These are phyloP conservation scores for Anas bahamensis DNA, from an alignment of 2,797 vertebrate species.

Conservation along the genomic window DNA sequence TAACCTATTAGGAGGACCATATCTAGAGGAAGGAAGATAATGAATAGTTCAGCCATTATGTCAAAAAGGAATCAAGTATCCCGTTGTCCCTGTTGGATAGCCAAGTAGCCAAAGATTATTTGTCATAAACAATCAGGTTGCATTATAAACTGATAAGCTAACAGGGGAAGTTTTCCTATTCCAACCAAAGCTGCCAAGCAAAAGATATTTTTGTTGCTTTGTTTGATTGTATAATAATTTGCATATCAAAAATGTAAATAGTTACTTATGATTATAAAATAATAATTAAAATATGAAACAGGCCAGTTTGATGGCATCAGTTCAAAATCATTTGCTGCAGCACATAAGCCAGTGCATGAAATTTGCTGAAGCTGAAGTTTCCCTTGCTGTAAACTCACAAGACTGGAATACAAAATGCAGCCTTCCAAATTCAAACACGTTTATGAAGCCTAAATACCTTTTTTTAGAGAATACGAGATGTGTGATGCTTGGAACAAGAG, in stretches of 20 bases:
- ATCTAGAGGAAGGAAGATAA: background rate
- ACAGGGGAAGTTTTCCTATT: background rate
- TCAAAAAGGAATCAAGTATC: background rate
- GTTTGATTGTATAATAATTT: background rate
- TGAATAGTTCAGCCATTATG: background rate
- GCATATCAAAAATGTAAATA: background rate
- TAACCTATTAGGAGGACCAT: background rate
- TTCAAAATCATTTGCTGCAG: slow-evolving; percentile 15
- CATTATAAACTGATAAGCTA: background rate
- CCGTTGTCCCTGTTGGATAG: background rate
- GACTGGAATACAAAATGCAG: slow-evolving; percentile 3
- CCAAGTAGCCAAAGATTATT: background rate
- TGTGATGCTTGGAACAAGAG: background rate
- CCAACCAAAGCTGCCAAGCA: background rate
- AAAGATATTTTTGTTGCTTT: background rate
- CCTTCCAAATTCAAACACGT: background rate
- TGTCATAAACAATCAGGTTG: background rate
- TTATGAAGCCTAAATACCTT: background rate
- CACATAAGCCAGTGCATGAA: background rate
- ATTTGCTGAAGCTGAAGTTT: slow-evolving; percentile 21
- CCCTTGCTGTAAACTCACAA: background rate
- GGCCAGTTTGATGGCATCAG: background rate
- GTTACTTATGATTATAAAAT: background rate
- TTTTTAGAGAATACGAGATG: background rate
- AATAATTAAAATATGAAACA: background rate